Conservation (phyloP, 2,113 vertebrate species). For the Engraulis encrasicolus region DNA sequence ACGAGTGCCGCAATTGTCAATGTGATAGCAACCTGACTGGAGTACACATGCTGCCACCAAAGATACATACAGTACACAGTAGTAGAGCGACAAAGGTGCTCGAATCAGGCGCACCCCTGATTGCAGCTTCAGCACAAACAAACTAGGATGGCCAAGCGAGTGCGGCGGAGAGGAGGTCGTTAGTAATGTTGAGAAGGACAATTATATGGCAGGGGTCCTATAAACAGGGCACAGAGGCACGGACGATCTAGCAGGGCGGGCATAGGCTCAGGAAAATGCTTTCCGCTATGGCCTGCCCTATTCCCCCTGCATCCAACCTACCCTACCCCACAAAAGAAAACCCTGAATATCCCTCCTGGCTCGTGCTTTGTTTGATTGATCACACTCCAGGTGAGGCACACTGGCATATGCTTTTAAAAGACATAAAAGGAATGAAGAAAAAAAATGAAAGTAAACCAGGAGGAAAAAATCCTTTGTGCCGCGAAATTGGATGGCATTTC, state of each 20-base stretch:
- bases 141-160: not conserved
- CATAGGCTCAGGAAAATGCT: slow-evolving; percentile 10
- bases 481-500: slow-evolving; percentile 22
- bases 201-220: not conserved
- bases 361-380: too few relatives aligned
- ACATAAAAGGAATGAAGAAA: not conserved
- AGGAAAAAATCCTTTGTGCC: not conserved
- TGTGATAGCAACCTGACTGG: too few relatives aligned
- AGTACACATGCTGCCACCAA: too few relatives aligned
- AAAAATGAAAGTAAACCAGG: not conserved
- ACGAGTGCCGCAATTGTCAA: too few relatives aligned
- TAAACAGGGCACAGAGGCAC: slow-evolving; percentile 6
- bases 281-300: too few relatives aligned
- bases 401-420: slow-evolving; percentile 28
- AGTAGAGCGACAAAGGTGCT: too few relatives aligned
- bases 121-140: not conserved
- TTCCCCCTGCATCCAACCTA: not conserved
- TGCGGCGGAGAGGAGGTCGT: not conserved
- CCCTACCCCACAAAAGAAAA: not conserved
- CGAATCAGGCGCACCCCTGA: not conserved
- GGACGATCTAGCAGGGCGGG: not conserved
- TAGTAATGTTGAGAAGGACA: not conserved
- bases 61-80: too few relatives aligned
- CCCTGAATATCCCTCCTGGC: not conserved
- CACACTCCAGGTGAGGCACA: slow-evolving; percentile 37